These are phyloP conservation scores for Zygaena filipendulae DNA, from an alignment of 2,888 invertebrate genomes.

Conservation along the genomic window DNA sequence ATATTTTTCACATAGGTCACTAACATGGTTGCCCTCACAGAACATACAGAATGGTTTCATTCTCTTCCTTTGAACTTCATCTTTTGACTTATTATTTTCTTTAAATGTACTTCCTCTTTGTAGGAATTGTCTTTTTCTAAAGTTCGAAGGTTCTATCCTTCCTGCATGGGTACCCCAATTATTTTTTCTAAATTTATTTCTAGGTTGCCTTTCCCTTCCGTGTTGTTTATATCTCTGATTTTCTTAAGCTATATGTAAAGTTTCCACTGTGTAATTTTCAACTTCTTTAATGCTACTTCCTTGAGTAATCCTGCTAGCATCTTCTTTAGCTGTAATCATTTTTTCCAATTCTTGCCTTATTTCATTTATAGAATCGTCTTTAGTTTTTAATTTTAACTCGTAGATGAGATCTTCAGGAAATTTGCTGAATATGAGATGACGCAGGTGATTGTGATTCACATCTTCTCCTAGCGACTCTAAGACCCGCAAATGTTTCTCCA, in stretches of 20 bases:
- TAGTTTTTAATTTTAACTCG: slow-evolving; percentile 11
- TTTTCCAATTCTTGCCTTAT: slow-evolving; percentile 9
- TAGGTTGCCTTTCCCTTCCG: too few species aligned
- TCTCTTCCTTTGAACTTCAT: slow-evolving; percentile 1
- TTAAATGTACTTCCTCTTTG: neutral
- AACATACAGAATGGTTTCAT: slow-evolving; percentile 6
- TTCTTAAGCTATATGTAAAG: slow-evolving; percentile 9
- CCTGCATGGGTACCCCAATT: too few species aligned
- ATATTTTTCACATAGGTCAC: slow-evolving; percentile 5
- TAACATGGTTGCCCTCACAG: slow-evolving; percentile 5
- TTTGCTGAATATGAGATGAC: slow-evolving; percentile 12
- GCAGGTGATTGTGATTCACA: slow-evolving; percentile 15
- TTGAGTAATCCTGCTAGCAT: too few species aligned
- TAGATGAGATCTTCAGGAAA: slow-evolving; percentile 13
- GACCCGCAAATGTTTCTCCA: slow-evolving; percentile 19
- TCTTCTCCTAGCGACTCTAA: slow-evolving; percentile 18
- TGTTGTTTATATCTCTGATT: too few species aligned
- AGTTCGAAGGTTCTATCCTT: too few species aligned
- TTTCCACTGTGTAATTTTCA: slow-evolving; percentile 4
- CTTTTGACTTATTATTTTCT: neutral
- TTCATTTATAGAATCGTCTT: slow-evolving; percentile 7
- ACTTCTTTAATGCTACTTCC: slow-evolving; percentile 1
- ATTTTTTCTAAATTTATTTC: too few species aligned
- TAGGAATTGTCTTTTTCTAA: too few species aligned
- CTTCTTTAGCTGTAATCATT: slow-evolving; percentile 13